Percentiles rank a stretch among this genome's conserved stretches.
Conservation (phyloP, 2,113 vertebrate genomes). For the Trogon melanurus region DNA sequence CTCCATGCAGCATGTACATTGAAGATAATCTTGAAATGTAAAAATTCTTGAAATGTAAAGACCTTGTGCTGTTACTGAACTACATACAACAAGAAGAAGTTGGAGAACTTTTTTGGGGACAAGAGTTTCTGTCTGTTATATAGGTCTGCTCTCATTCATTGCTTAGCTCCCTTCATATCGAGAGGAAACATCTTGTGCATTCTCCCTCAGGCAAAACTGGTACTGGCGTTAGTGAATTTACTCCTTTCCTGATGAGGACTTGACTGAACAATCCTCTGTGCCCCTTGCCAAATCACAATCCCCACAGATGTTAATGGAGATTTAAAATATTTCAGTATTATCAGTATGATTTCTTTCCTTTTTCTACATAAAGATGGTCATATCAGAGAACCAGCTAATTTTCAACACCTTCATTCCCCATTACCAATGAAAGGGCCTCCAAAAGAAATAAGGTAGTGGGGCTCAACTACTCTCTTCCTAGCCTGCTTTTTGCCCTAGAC, state of each 20-base stretch:
- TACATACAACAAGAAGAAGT: background rate
- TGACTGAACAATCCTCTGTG: background rate
- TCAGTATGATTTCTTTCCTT: background rate
- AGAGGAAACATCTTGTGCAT: background rate
- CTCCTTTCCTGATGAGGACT: background rate
- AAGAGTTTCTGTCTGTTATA: background rate
- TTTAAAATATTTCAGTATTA: background rate
- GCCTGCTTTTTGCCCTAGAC: background rate
- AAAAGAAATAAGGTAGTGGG: background rate
- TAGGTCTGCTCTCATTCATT: background rate
- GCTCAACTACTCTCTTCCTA: background rate
- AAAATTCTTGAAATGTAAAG: background rate
- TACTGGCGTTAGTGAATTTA: background rate
- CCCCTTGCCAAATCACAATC: accelerated
- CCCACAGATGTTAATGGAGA: background rate
- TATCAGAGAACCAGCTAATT: background rate
- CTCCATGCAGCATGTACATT: conserved; percentile 77
- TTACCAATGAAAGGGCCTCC: background rate
- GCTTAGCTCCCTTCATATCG: background rate
- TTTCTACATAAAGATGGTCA: background rate
- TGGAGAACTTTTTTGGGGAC: background rate
- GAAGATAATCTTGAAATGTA: background rate
- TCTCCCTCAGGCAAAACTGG: background rate
- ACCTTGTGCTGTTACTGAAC: background rate
- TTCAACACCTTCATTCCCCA: background rate